These are phyloP conservation scores for Pristionchus pacificus DNA, from an alignment of 1,140 invertebrate species.

Conservation along the genomic window DNA sequence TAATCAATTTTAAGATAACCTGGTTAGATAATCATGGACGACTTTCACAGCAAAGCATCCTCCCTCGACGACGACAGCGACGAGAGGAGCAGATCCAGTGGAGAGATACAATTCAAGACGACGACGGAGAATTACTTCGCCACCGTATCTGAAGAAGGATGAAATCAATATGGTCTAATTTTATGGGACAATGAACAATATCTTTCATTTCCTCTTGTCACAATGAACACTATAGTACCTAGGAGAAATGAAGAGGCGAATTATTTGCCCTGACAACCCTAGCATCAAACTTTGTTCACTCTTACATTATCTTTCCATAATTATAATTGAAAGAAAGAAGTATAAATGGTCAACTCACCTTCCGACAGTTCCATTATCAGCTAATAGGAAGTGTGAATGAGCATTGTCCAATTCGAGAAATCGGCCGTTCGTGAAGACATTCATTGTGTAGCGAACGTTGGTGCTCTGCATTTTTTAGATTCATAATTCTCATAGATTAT, in stretches of 20 bases:
- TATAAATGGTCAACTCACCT: too few species aligned
- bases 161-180: too few species aligned
- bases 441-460: conserved; percentile 23
- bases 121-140: conserved; percentile 61
- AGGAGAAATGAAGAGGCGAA: too few species aligned
- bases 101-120: conserved; percentile 61
- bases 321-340: too few species aligned
- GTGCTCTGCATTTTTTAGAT: conserved; percentile 48
- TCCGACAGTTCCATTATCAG: conserved; percentile 89
- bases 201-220: background rate
- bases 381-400: conserved; percentile 90
- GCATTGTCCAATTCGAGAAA: conserved; percentile 85
- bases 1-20: background rate
- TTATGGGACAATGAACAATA: background rate
- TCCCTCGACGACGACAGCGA: conserved; percentile 92
- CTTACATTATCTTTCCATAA: too few species aligned
- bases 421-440: conserved; percentile 66
- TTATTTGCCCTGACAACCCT: too few species aligned
- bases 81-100: conserved; percentile 73
- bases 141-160: conserved; percentile 60
- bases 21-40: conserved; percentile 87
- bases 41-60: conserved; percentile 92
- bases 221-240: too few species aligned
- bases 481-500: too few species aligned
- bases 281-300: too few species aligned